These are phyloP conservation scores for Ormyrus pomaceus DNA, from an alignment of 2,888 invertebrate species.

Conservation along the genomic window DNA sequence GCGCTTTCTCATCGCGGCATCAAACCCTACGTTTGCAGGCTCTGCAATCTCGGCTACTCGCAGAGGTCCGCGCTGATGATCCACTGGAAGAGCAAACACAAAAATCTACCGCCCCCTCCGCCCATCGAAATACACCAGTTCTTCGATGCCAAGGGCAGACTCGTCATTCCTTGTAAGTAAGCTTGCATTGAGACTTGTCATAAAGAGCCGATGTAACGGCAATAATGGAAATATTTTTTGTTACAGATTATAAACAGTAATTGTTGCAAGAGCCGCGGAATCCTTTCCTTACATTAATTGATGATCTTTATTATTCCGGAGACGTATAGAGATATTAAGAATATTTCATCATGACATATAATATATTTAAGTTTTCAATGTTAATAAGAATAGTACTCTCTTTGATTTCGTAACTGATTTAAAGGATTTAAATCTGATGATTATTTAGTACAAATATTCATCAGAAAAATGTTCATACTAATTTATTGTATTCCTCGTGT, in stretches of 20 bases:
- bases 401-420: background rate
- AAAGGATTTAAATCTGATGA: background rate
- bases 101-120: conserved; percentile 53
- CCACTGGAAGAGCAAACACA: conserved; percentile 62
- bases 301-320: background rate
- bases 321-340: background rate
- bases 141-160: conserved; percentile 36
- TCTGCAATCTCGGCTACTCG: conserved; percentile 60
- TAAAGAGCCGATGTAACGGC: too few relatives aligned
- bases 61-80: conserved; percentile 62
- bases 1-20: conserved; percentile 59
- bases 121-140: conserved; percentile 52
- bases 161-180: conserved; percentile 28
- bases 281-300: conserved; percentile 11
- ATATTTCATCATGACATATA: background rate
- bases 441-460: background rate
- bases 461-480: too few relatives aligned
- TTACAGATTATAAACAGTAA: conserved; percentile 29
- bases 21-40: conserved; percentile 59
- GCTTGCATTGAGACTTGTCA: background rate
- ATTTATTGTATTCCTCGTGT: conserved; percentile 12
- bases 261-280: background rate
- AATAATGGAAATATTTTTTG: conserved; percentile 5
- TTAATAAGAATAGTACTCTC: background rate
- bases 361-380: conserved; percentile 1